These are phyloP conservation scores for Thalassaphorura encarpata DNA, from an alignment of 1,140 invertebrate genomes.

Conservation along the genomic window DNA sequence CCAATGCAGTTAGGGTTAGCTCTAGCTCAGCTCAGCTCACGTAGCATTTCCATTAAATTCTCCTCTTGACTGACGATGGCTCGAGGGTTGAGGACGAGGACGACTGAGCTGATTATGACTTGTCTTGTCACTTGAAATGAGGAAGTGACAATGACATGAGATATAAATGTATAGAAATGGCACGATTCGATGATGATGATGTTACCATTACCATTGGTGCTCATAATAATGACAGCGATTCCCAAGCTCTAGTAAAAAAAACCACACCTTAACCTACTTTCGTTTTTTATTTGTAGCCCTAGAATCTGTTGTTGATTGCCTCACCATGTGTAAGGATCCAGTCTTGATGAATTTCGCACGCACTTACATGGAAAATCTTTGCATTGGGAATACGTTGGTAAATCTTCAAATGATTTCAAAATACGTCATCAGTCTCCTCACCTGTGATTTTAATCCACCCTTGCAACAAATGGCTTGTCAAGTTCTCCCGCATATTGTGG, in stretches of 20 bases:
- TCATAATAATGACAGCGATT: background rate
- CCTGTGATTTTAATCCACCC: constrained; percentile 25
- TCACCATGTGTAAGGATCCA: constrained; percentile 24
- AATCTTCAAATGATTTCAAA: constrained; percentile 17
- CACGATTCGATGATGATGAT: background rate
- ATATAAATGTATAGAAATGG: too few relatives aligned
- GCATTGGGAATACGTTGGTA: constrained; percentile 11
- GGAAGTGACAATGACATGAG: too few relatives aligned
- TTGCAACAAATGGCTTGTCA: constrained; percentile 21
- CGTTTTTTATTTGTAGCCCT: constrained; percentile 15
- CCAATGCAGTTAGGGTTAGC: too few relatives aligned
- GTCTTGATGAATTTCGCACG: constrained; percentile 9
- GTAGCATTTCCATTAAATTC: too few relatives aligned
- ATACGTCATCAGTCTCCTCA: constrained; percentile 19
- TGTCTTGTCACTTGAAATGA: too few relatives aligned
- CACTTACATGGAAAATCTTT: constrained; percentile 12
- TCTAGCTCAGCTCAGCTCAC: too few relatives aligned
- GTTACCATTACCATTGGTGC: background rate
- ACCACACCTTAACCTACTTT: too few relatives aligned
- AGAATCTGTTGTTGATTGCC: constrained; percentile 18
- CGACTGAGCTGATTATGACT: too few relatives aligned
- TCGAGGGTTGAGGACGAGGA: too few relatives aligned
- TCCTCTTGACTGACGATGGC: too few relatives aligned
- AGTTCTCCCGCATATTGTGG: constrained; percentile 8
- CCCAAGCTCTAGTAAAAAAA: background rate